These are phyloP conservation scores for Himalopsyche kuldschensis DNA, from an alignment of 2,888 invertebrate genomes.

Conservation along the genomic window DNA sequence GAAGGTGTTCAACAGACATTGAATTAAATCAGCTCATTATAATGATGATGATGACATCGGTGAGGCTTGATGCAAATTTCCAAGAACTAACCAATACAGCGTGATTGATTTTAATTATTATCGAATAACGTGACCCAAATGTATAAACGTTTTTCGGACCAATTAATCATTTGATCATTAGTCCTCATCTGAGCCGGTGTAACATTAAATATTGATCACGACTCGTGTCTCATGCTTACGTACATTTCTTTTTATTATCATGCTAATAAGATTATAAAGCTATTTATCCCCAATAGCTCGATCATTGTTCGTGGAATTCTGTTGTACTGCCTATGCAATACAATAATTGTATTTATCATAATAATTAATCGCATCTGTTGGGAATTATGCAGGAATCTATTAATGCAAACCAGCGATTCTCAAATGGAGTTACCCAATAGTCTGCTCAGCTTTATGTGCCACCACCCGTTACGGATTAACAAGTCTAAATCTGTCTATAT, in stretches of 20 bases:
- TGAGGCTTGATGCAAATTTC: neutral
- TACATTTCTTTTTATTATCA: neutral
- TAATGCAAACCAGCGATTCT: neutral
- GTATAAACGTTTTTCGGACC: neutral
- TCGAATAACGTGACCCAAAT: neutral
- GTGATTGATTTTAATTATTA: neutral
- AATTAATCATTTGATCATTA: neutral
- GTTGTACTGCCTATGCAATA: neutral
- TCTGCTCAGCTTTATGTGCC: too few relatives aligned
- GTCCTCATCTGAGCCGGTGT: neutral
- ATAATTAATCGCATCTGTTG: neutral
- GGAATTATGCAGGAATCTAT: neutral
- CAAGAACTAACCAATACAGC: neutral
- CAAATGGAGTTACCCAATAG: too few relatives aligned
- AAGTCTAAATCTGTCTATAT: too few relatives aligned
- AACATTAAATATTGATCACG: neutral
- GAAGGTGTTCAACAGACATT: too few relatives aligned
- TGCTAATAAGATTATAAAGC: neutral
- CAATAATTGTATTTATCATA: neutral
- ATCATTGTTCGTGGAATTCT: neutral
- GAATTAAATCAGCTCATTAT: neutral
- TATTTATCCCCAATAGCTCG: neutral
- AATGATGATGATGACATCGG: neutral
- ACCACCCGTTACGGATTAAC: too few relatives aligned
- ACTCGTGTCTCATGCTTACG: neutral